phyloP scores from a whole-genome alignment of 2,888 invertebrate species.

The Ischnus inquisitorius region DNA sequence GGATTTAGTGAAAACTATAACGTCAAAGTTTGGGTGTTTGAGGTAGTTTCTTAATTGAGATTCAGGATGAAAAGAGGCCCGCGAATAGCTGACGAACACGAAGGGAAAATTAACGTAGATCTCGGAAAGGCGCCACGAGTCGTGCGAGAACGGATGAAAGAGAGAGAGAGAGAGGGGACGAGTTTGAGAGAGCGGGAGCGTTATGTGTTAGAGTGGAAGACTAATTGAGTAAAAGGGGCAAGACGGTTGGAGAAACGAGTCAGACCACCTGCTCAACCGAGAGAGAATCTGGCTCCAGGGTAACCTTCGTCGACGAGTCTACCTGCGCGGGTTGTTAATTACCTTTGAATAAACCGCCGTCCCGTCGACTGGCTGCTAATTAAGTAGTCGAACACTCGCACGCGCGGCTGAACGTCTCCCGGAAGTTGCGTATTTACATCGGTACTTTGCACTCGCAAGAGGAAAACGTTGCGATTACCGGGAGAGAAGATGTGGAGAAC shows the following conservation, averaged over 20 bases:
- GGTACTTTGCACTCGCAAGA: slow-evolving; percentile 22
- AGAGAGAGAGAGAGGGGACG: slow-evolving; percentile 46
- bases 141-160: background rate
- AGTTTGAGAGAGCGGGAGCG: slow-evolving; percentile 27
- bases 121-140: slow-evolving; percentile 7
- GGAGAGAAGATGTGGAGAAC: background rate
- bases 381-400: slow-evolving; percentile 50
- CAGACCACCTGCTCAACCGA: slow-evolving; percentile 21
- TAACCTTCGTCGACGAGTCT: slow-evolving; percentile 25
- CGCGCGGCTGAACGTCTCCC: background rate
- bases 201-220: slow-evolving; percentile 50
- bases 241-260: slow-evolving; percentile 36
- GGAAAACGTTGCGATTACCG: background rate
- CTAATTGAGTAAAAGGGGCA: slow-evolving; percentile 57
- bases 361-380: slow-evolving; percentile 61
- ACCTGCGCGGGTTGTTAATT: slow-evolving; percentile 58
- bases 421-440: background rate
- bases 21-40: background rate
- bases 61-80: background rate
- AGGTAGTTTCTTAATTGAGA: background rate
- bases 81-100: background rate
- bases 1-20: slow-evolving; percentile 8
- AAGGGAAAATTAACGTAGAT: slow-evolving; percentile 37
- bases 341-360: slow-evolving; percentile 49
- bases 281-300: background rate